These are phyloP conservation scores for Grammomys surdaster DNA, from an alignment of 2,113 vertebrate genomes.

Conservation along the genomic window DNA sequence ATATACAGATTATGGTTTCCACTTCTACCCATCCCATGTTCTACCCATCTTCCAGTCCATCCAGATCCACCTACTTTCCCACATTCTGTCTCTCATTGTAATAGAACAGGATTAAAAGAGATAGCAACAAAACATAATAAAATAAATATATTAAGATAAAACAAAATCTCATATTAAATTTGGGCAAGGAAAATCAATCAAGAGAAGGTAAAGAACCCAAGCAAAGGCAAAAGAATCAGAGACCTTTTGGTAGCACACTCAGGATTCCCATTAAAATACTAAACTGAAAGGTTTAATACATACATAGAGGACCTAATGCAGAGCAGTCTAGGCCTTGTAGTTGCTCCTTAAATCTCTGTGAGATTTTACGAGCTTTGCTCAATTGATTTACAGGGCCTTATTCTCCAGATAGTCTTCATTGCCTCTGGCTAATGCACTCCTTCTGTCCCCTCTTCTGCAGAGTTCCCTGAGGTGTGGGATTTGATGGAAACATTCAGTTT, in stretches of 20 bases:
- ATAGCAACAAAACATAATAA: neutral
- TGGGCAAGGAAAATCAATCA: neutral
- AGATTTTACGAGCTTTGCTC: neutral
- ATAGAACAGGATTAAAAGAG: neutral
- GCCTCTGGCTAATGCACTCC: neutral
- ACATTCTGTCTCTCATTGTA: neutral
- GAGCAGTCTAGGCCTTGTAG: neutral
- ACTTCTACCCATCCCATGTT: neutral
- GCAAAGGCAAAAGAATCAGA: neutral
- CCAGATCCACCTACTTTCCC: too few relatives aligned
- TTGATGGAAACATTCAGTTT: neutral
- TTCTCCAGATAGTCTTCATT: neutral
- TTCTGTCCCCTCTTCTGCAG: neutral
- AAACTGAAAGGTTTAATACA: neutral
- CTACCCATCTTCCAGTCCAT: neutral
- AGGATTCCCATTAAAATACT: neutral
- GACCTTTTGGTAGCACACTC: too few relatives aligned
- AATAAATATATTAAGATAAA: neutral
- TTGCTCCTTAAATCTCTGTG: neutral
- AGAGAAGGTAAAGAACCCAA: neutral
- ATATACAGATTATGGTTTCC: neutral
- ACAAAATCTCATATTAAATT: neutral
- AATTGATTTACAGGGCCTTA: neutral
- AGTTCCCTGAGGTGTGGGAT: accelerated
- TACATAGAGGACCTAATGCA: neutral